These are phyloP conservation scores for Setipinna tenuifilis DNA, from an alignment of 2,797 vertebrate genomes.

Conservation along the genomic window DNA sequence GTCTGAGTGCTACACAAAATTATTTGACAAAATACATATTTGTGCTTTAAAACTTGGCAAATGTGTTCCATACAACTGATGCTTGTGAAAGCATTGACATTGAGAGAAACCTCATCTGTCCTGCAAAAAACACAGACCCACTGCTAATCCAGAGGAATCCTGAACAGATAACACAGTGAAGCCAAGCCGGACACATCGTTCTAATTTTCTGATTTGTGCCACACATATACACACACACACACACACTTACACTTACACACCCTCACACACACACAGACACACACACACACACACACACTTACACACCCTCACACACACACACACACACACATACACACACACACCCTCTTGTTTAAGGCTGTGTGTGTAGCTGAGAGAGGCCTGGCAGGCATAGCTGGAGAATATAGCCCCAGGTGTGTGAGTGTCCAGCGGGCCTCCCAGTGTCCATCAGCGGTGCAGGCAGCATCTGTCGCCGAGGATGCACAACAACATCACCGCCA, in stretches of 20 bases:
- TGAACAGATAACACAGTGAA: conserved; percentile 2
- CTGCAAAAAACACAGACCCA: neutral
- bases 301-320: no score
- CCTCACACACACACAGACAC: no score
- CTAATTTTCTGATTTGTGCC: conserved; percentile 2
- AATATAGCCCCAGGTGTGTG: conserved; percentile 46
- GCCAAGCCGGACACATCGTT: conserved; percentile 6
- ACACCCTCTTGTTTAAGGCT: conserved; percentile 20
- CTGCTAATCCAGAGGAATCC: neutral
- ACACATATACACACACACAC: no score
- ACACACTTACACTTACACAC: no score
- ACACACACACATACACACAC: neutral
- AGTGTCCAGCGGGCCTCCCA: conserved; percentile 38
- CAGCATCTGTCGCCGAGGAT: conserved; percentile 44
- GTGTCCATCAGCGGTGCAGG: conserved; percentile 28
- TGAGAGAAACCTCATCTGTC: neutral
- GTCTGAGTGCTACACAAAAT: neutral
- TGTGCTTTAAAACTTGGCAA: neutral
- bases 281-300: no score
- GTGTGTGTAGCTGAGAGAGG: conserved; percentile 9
- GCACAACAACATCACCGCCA: conserved; percentile 11
- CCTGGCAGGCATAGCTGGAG: conserved; percentile 30
- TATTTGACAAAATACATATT: neutral
- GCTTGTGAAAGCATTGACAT: neutral
- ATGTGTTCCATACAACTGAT: neutral